A percentile compares a stretch with the other conserved stretches of the same genome.
Conservation (phyloP, 1,140 invertebrate species). For the Heterodera schachtii region DNA sequence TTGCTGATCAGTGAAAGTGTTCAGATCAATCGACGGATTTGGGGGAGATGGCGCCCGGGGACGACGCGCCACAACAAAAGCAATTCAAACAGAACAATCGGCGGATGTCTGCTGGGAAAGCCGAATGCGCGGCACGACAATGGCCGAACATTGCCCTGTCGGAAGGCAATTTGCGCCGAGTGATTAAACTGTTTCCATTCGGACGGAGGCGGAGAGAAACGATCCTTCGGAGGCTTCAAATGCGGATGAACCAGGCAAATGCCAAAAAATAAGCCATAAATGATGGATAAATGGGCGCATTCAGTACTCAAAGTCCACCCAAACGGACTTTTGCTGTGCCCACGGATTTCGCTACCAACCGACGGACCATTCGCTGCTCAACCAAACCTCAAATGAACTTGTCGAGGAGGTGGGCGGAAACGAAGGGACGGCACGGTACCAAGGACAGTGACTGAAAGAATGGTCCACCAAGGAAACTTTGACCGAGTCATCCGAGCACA, state of each 20-base stretch:
- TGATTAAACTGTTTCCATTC: conserved; percentile 49
- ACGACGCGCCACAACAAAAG: neutral
- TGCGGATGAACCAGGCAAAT: conserved; percentile 44
- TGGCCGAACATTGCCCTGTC: conserved; percentile 11
- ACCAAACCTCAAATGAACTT: conserved; percentile 32
- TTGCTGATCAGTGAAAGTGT: neutral
- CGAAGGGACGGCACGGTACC: conserved; percentile 22
- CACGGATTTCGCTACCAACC: conserved; percentile 25
- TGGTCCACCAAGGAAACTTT: conserved; percentile 19
- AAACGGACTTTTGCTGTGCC: conserved; percentile 47
- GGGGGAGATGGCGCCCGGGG: neutral
- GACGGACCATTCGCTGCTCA: conserved; percentile 15
- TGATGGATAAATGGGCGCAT: neutral
- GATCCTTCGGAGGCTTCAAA: conserved; percentile 40
- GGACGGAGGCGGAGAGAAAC: conserved; percentile 49
- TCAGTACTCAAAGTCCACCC: conserved; percentile 44
- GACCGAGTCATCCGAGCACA: conserved; percentile 28
- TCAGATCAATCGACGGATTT: neutral
- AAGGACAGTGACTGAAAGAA: conserved; percentile 29
- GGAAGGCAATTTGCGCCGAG: conserved; percentile 23
- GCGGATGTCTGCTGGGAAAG: neutral
- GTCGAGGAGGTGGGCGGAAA: conserved; percentile 36
- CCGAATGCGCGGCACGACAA: neutral
- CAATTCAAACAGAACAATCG: neutral
- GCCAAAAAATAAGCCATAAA: conserved; percentile 16